These are phyloP conservation scores for Rynchops niger DNA, from an alignment of 2,113 vertebrate genomes.

Conservation along the genomic window DNA sequence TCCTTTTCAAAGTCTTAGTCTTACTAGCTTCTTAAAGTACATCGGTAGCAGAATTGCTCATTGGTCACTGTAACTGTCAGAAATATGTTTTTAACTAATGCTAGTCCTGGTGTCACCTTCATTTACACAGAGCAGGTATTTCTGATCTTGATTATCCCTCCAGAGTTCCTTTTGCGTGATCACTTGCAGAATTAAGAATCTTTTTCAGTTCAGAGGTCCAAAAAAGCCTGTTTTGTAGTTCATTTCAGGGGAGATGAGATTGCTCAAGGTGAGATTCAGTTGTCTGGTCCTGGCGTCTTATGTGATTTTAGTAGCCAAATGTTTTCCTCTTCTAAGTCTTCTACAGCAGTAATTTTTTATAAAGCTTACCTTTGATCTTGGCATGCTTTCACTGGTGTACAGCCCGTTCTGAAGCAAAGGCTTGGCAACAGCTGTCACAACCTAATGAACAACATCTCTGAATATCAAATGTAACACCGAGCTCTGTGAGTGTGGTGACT, in stretches of 20 bases:
- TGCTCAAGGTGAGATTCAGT: background rate
- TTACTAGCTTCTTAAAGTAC: background rate
- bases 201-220: background rate
- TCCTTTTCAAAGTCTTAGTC: background rate
- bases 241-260: background rate
- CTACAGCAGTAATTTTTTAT: background rate
- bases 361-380: background rate
- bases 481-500: constrained; percentile 6
- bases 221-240: background rate
- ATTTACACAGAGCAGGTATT: background rate
- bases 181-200: background rate
- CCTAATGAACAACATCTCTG: constrained; percentile 51
- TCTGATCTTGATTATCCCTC: background rate
- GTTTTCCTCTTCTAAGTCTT: background rate
- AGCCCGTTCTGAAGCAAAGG: background rate
- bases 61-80: constrained; percentile 55
- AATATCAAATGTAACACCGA: constrained; percentile 57
- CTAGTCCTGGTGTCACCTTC: background rate
- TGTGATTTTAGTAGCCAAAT: background rate
- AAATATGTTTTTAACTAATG: constrained; percentile 16
- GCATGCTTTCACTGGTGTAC: background rate
- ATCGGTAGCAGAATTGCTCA: background rate
- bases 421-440: constrained; percentile 59
- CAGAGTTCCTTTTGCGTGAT: background rate
- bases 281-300: background rate